A percentile compares a stretch with the other conserved stretches of the same genome.
Conservation (phyloP, 2,113 vertebrate genomes). For the Spermophilus dauricus region DNA sequence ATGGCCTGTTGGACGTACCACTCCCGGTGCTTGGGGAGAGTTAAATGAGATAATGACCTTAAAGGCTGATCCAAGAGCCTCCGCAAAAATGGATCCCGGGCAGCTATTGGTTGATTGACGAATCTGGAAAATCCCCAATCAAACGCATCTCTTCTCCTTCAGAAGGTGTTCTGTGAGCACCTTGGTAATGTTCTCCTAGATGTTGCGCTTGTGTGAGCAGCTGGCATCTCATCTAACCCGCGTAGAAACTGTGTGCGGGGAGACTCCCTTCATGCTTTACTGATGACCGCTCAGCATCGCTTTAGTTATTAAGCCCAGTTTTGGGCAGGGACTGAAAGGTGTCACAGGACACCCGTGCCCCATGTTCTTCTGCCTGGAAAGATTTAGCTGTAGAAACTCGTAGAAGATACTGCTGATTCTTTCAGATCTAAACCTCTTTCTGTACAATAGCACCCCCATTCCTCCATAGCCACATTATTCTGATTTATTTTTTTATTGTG, state of each 20-base stretch:
- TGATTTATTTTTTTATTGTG: neutral
- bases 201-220: no score
- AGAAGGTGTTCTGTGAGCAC: neutral
- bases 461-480: neutral
- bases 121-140: neutral
- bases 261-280: neutral
- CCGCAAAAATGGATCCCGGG: neutral
- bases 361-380: neutral
- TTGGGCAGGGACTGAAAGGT: neutral
- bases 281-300: neutral
- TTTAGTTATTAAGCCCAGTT: neutral
- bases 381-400: neutral
- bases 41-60: neutral
- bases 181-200: neutral
- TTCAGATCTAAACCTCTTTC: neutral
- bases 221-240: neutral
- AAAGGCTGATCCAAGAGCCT: neutral
- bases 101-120: neutral
- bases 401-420: neutral
- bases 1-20: neutral
- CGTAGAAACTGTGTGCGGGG: neutral
- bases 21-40: neutral
- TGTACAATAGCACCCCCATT: neutral
- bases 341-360: rapidly evolving
- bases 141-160: neutral